Conservation (phyloP, 1,140 invertebrate genomes). For the Drosophila aff. region DNA sequence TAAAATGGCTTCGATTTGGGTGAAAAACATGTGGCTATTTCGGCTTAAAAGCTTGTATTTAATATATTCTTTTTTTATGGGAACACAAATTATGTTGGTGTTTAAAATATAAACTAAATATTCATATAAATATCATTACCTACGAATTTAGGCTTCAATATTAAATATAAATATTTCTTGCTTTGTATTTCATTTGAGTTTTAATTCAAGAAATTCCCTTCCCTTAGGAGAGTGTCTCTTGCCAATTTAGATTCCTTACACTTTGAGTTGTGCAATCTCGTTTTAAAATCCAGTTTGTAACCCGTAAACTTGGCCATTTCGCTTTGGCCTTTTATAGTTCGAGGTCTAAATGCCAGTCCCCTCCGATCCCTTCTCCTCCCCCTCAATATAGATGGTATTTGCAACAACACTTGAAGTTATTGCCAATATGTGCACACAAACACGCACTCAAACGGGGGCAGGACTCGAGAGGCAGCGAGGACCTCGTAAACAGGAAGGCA, state of each 20-base stretch:
- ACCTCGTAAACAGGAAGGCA: constrained; percentile 78
- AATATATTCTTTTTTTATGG: neutral
- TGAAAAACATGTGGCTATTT: neutral
- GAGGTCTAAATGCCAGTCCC: constrained; percentile 30
- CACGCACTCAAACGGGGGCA: constrained; percentile 23
- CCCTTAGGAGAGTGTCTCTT: too few species aligned
- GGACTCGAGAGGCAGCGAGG: neutral
- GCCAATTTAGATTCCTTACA: neutral
- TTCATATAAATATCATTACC: neutral
- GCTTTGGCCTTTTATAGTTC: constrained; percentile 20
- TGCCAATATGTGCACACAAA: constrained; percentile 71
- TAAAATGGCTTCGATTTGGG: neutral
- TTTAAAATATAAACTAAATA: neutral
- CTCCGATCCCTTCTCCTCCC: constrained; percentile 1
- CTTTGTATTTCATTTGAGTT: neutral
- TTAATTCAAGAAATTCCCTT: neutral
- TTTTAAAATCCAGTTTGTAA: constrained; percentile 14
- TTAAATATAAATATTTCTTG: neutral
- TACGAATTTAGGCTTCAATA: neutral
- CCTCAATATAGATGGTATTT: constrained; percentile 46
- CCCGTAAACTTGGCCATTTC: constrained; percentile 24
- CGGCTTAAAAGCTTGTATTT: neutral
- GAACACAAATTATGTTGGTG: neutral
- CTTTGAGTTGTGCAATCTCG: neutral
- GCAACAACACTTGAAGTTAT: constrained; percentile 80